Percentiles rank a stretch among this genome's conserved stretches.
Evolutionary conservation across 2,113 vertebrate species (phyloP).

Genomic region (Psophia crepitans): DNA sequence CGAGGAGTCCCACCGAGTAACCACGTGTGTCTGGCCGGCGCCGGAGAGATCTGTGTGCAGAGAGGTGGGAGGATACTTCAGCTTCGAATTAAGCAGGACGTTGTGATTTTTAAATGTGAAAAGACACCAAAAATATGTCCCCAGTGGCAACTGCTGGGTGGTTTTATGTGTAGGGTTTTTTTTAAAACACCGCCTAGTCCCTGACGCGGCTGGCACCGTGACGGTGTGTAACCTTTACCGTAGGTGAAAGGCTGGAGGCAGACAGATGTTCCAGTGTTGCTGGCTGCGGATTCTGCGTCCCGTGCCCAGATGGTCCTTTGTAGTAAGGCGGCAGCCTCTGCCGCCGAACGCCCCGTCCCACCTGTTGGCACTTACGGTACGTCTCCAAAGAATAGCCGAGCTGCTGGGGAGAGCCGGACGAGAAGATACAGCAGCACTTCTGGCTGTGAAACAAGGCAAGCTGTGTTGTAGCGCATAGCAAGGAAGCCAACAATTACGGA

Average conservation of each 20-base stretch:
- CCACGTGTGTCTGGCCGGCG: fast-evolving
- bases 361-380: slow-evolving; percentile 3
- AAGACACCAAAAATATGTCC: neutral
- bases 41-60: fast-evolving
- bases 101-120: neutral
- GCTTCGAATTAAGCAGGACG: neutral
- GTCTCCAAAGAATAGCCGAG: neutral
- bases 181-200: neutral
- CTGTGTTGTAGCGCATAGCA: neutral
- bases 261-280: neutral
- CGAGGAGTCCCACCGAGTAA: neutral
- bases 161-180: no score
- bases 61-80: neutral
- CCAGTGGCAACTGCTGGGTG: neutral
- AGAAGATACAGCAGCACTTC: slow-evolving; percentile 17
- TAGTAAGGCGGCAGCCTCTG: neutral
- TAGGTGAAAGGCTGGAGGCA: slow-evolving; percentile 33
- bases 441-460: slow-evolving; percentile 40
- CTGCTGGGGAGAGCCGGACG: neutral
- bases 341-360: neutral
- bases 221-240: neutral
- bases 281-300: neutral
- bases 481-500: neutral
- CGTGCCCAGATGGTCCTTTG: slow-evolving; percentile 38
- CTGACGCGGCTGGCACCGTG: neutral